phyloP scores from a whole-genome alignment of 1,140 invertebrate species.

The Bactericera cockerelli region DNA sequence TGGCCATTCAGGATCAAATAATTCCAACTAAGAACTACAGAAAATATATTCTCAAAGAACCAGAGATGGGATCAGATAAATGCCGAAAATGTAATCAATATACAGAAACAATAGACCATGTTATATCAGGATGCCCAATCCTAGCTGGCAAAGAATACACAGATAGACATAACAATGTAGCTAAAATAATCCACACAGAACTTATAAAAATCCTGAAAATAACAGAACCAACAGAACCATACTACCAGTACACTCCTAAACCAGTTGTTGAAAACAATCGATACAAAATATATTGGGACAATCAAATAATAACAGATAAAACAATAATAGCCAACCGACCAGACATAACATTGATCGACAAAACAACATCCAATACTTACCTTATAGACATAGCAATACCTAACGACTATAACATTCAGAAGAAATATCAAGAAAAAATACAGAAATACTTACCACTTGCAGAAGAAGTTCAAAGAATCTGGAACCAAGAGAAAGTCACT shows the following conservation, averaged over 20 bases:
- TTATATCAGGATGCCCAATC: background rate
- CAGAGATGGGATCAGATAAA: no score
- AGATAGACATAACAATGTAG: conserved; percentile 7
- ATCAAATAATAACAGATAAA: background rate
- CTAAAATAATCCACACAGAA: conserved; percentile 1
- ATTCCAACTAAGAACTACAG: background rate
- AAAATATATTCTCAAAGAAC: background rate
- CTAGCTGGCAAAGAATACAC: background rate
- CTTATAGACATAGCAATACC: conserved; percentile 9
- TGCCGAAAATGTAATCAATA: background rate
- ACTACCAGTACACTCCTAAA: background rate
- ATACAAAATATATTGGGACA: conserved; percentile 9
- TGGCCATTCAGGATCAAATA: background rate
- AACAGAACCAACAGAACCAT: background rate
- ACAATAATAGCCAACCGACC: background rate
- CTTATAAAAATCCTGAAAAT: background rate
- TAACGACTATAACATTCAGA: background rate
- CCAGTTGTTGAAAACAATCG: background rate
- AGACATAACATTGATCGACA: background rate
- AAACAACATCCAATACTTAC: background rate
- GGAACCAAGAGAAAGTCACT: background rate
- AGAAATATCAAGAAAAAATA: background rate
- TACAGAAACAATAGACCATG: background rate
- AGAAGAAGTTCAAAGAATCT: background rate
- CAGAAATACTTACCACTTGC: background rate